A percentile compares a stretch with the other conserved stretches of the same genome.
Evolutionary conservation across 2,113 vertebrate genomes (phyloP).

Genomic region (Danio rerio): GRCz12tu NC_133187.1:34849001-34849500

Average conservation of each 20-base stretch:
- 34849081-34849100: conserved; percentile 62
- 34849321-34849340: too few species aligned
- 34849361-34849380: too few species aligned
- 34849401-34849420: too few species aligned
- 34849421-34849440: too few species aligned
- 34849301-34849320: too few species aligned
- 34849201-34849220: conserved; percentile 67
- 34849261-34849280: not conserved
- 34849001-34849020: conserved; percentile 74
- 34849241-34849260: conserved; percentile 16
- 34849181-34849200: conserved; percentile 70
- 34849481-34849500: too few species aligned
- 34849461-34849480: too few species aligned
- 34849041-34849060: conserved; percentile 74
- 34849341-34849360: too few species aligned
- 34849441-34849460: too few species aligned
- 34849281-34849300: not conserved
- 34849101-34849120: conserved; percentile 69
- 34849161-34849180: conserved; percentile 70
- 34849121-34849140: conserved; percentile 77
- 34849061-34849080: conserved; percentile 75
- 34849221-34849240: conserved; percentile 61
- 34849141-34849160: conserved; percentile 69
- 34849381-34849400: too few species aligned
- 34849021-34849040: conserved; percentile 72